phyloP scores from a whole-genome alignment of 2,888 invertebrate species.

The Dolomedes plantarius region DNA sequence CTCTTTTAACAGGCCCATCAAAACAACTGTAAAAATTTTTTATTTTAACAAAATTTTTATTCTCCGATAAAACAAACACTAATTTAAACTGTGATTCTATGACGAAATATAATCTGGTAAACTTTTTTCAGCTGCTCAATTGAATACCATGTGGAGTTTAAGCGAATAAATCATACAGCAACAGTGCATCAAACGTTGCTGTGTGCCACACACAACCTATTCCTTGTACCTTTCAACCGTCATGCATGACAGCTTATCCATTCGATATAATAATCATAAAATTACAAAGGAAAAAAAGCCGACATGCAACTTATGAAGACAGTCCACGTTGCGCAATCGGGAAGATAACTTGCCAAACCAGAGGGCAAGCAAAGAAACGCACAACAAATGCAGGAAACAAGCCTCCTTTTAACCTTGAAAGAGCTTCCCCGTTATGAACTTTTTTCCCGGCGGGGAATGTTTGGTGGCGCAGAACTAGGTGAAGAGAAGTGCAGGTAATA shows the following conservation, averaged over 20 bases:
- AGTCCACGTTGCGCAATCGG: not conserved
- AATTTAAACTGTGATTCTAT: too few relatives aligned
- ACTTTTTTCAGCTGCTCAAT: too few relatives aligned
- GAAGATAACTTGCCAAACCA: conserved; percentile 9
- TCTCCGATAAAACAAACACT: too few relatives aligned
- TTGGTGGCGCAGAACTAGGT: not conserved
- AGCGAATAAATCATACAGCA: too few relatives aligned
- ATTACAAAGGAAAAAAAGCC: not conserved
- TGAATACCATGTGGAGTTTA: too few relatives aligned
- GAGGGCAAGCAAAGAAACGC: not conserved
- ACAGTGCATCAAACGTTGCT: too few relatives aligned
- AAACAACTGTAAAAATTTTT: too few relatives aligned
- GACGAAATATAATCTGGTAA: too few relatives aligned
- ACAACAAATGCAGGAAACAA: not conserved
- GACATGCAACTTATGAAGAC: not conserved
- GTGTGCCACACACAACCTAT: too few relatives aligned
- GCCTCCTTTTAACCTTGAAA: not conserved
- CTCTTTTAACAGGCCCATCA: too few relatives aligned
- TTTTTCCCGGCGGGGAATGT: not conserved
- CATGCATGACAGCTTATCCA: not conserved
- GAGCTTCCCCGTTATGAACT: not conserved
- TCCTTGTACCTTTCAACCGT: too few relatives aligned
- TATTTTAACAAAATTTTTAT: too few relatives aligned
- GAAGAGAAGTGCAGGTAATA: not conserved
- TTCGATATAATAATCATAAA: not conserved